Evolutionary conservation across 2,888 invertebrate species (phyloP).

Genomic region (Actias luna): DNA sequence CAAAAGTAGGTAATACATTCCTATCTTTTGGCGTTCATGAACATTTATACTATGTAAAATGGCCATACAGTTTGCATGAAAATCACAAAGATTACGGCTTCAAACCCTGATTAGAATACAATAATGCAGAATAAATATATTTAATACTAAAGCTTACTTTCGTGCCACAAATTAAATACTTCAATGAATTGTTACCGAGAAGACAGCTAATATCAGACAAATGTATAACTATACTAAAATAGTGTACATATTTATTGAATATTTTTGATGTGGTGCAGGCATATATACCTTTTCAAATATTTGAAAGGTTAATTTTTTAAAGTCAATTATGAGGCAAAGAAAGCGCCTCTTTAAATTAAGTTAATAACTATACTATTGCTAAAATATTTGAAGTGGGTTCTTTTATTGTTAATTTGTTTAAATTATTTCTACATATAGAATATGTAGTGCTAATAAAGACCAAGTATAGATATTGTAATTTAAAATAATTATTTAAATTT

Average conservation of each 20-base stretch:
- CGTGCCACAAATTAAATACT: background rate
- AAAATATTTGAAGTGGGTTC: slow-evolving; percentile 1
- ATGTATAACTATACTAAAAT: background rate
- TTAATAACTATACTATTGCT: background rate
- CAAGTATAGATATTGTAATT: no score
- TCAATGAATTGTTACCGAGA: background rate
- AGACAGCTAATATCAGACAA: background rate
- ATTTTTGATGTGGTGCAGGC: background rate
- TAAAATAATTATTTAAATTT: no score
- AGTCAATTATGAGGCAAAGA: background rate
- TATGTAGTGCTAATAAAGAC: no score
- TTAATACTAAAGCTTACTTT: background rate
- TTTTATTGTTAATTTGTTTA: no score
- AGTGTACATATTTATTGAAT: background rate
- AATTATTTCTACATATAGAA: no score
- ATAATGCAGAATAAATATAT: background rate
- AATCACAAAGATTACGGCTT: background rate
- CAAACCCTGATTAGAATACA: background rate
- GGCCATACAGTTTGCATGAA: background rate
- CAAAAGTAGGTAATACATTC: background rate
- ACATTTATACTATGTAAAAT: background rate
- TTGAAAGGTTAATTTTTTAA: background rate
- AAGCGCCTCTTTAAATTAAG: background rate
- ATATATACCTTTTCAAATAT: background rate
- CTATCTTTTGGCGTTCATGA: background rate